A percentile compares a stretch with the other conserved stretches of the same genome.
Conservation (phyloP, 2,797 vertebrate genomes). For the Limosa lapponica region DNA sequence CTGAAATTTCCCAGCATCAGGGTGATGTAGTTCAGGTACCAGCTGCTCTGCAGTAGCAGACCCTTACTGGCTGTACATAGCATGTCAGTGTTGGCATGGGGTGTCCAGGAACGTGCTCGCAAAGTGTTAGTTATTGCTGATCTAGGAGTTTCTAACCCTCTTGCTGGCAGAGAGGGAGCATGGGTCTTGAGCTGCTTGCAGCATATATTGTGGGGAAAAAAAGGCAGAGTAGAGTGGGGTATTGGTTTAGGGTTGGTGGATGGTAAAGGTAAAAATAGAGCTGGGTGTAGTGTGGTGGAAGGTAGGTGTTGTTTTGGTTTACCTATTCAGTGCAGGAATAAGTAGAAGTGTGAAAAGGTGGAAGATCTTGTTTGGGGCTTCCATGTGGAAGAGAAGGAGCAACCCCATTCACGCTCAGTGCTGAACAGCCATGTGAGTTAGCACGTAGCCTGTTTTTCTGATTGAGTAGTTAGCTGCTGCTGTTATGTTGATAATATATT, state of each 20-base stretch:
- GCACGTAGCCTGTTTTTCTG: neutral
- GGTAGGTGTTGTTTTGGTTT: neutral
- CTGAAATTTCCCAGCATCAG: neutral
- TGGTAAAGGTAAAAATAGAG: neutral
- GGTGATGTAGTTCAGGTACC: neutral
- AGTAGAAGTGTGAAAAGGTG: neutral
- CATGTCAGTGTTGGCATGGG: too few species aligned
- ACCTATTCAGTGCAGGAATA: neutral
- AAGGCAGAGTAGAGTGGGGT: neutral
- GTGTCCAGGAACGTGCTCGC: rapidly evolving
- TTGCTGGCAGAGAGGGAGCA: rapidly evolving
- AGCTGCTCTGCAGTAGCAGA: neutral
- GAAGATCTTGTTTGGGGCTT: neutral
- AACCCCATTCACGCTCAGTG: neutral
- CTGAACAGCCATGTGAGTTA: neutral
- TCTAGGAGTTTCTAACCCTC: neutral
- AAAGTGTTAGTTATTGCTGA: neutral
- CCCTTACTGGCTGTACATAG: rapidly evolving
- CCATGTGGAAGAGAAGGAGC: neutral
- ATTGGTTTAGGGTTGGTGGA: neutral
- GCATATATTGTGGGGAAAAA: neutral
- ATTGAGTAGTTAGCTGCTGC: neutral
- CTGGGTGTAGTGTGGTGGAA: neutral
- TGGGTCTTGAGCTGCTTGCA: rapidly evolving
- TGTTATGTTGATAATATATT: neutral